Evolutionary conservation across 2,888 invertebrate genomes (phyloP), one percentile per base, ranked within the genome.

Genomic region (Xanthia togata): DNA sequence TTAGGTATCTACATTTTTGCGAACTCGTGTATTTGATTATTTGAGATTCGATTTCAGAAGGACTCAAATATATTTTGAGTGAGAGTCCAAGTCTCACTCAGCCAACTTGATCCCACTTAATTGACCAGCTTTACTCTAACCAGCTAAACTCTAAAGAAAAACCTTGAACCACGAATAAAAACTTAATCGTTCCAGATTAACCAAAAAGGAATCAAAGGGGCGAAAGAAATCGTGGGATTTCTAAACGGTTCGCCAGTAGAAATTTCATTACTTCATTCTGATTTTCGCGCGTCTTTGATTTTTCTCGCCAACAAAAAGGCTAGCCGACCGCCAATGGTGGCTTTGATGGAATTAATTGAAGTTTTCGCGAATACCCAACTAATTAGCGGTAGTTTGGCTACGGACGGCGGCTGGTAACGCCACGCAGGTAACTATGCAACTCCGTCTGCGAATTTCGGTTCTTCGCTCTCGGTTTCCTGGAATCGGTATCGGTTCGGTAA

Each of bases 341-440:
- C 92, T 94, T 93, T 93, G 92, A 93, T 89, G 92, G 93, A 92
- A 93, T 94, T 94, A 94, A 94, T 93, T 93, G 93, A 93, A 94
- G 94, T 94, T 94, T 94, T 93, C 90, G 91, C 89, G 92, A 93
- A 95, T 95, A 91, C 92, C 91, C 90, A 93, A 92, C 93, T 94
- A 93, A 94, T 93, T 93, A 93, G 93, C 84, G 91, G 90, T 91
- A 92, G 91, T 90, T 92, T 83, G 90, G 88, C 83, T 73, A 81
- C 82, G 86, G 86, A 79, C 82, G 81, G 85, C 74, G 55, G 63
- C 17, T 73, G 88, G 83, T 86, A 84, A 86, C 63, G 80, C 80
- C 78, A 68, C 76, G 86, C 87, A 89, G 89, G 89, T 90, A 87
- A 79, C 76, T 79, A 80, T 85, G 88, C 87, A 86, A 76, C 83